phyloP scores from a whole-genome alignment of 2,113 vertebrate genomes.

The Sardina pilchardus region DNA sequence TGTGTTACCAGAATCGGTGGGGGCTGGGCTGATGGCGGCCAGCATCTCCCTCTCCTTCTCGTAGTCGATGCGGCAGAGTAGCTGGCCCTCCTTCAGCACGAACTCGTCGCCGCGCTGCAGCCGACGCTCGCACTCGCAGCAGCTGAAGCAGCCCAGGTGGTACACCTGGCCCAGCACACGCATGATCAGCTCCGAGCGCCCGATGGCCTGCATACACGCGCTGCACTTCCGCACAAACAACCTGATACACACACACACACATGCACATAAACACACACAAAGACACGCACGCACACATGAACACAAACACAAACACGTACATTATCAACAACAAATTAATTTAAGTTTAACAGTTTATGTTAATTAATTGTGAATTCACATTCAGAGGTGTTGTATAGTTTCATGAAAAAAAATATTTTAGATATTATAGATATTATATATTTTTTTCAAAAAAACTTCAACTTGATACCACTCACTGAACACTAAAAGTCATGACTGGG shows the following conservation, averaged over 20 bases:
- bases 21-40: conserved; percentile 82
- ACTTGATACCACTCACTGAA: too few species aligned
- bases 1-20: conserved; percentile 80
- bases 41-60: conserved; percentile 91
- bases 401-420: background rate
- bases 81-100: conserved; percentile 87
- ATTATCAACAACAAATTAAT: background rate
- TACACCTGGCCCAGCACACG: conserved; percentile 85
- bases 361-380: too few species aligned
- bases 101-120: conserved; percentile 88
- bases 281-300: background rate
- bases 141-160: conserved; percentile 86
- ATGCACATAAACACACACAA: background rate
- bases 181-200: conserved; percentile 87
- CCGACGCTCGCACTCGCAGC: conserved; percentile 87
- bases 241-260: conserved; percentile 63
- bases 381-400: background rate
- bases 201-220: conserved; percentile 81
- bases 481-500: too few species aligned
- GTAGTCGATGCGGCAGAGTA: conserved; percentile 86
- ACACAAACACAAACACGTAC: background rate
- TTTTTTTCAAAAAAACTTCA: too few species aligned
- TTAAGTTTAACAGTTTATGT: too few species aligned
- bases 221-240: conserved; percentile 88
- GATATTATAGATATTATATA: too few species aligned